Percentiles rank a stretch among this genome's conserved stretches.
Evolutionary conservation across 53 echinoderm and acorn worm genomes (phyloP).

Genomic region (Luidia sarsii): DNA sequence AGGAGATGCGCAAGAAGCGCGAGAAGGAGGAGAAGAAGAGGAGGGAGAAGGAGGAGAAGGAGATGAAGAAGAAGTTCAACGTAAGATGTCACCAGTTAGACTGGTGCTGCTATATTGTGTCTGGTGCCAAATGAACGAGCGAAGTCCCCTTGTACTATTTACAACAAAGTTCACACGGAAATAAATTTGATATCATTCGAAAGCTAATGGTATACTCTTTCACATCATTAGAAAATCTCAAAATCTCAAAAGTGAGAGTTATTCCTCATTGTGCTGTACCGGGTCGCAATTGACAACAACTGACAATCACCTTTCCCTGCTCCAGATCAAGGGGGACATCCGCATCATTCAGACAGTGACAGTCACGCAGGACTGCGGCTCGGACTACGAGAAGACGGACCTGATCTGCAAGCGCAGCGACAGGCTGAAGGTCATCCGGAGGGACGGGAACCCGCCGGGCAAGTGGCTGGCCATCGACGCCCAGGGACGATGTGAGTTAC

Average conservation of each 20-base stretch:
- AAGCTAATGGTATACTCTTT: too few species aligned
- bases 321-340: conserved; percentile 80
- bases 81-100: too few species aligned
- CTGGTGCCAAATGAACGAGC: too few species aligned
- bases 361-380: conserved; percentile 50
- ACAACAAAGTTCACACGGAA: too few species aligned
- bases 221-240: too few species aligned
- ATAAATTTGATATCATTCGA: too few species aligned
- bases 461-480: conserved; percentile 80
- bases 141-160: too few species aligned
- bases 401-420: conserved; percentile 67
- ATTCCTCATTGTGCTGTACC: too few species aligned
- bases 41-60: conserved; percentile 83
- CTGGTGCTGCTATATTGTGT: too few species aligned
- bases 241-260: too few species aligned
- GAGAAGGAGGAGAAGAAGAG: conserved; percentile 88
- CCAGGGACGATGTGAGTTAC: conserved; percentile 66
- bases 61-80: conserved; percentile 87
- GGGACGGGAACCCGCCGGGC: conserved; percentile 83
- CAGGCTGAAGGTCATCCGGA: conserved; percentile 64
- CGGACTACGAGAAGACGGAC: conserved; percentile 67
- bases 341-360: conserved; percentile 60
- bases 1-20: conserved; percentile 69
- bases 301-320: too few species aligned
- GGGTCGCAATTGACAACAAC: too few species aligned